These are phyloP conservation scores for Andrena cerasifolii DNA, from an alignment of 1,140 invertebrate genomes.

Conservation along the genomic window DNA sequence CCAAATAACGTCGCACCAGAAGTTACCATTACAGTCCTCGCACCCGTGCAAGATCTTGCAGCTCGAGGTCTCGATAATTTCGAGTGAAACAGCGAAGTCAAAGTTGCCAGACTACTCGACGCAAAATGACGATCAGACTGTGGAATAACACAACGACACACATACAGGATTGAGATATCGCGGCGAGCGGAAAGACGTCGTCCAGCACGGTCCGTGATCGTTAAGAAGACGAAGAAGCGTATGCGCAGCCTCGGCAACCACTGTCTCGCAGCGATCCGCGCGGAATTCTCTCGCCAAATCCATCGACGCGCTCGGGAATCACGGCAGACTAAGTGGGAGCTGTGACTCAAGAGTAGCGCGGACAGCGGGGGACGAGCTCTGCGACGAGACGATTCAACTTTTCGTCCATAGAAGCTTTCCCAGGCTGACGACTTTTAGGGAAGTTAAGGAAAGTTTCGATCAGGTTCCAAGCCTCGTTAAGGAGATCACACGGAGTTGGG, in stretches of 20 bases:
- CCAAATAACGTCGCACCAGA: too few relatives aligned
- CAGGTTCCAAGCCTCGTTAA: background rate
- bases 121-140: background rate
- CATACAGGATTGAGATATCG: conserved; percentile 1
- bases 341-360: background rate
- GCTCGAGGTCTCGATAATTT: conserved; percentile 26
- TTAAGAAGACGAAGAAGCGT: background rate
- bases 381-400: background rate
- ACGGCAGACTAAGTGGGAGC: background rate
- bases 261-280: background rate
- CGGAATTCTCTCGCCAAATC: background rate
- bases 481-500: background rate
- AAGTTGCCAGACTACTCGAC: background rate
- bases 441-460: background rate
- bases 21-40: too few relatives aligned
- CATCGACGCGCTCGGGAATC: background rate
- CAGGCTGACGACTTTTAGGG: background rate
- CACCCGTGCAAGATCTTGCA: background rate
- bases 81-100: background rate
- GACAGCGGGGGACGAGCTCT: background rate
- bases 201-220: background rate
- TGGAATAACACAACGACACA: background rate
- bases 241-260: background rate
- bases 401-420: conserved; percentile 27
- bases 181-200: background rate